These are phyloP conservation scores for Eubasilissa regina DNA, from an alignment of 1,140 invertebrate species.

Conservation along the genomic window DNA sequence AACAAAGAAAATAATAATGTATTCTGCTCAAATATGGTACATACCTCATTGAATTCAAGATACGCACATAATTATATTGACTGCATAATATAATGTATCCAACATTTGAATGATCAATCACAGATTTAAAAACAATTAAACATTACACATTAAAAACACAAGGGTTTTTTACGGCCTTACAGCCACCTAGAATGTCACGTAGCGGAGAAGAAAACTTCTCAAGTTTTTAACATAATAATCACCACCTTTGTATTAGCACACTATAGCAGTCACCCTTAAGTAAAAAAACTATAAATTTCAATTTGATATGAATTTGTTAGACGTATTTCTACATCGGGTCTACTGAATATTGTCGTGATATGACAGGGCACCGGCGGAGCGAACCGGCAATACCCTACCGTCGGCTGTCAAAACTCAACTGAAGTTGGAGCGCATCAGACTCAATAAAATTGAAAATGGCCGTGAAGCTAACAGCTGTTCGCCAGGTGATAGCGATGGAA, in stretches of 20 bases:
- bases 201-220: conserved; percentile 12
- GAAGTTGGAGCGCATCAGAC: conserved; percentile 17
- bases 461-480: conserved; percentile 25
- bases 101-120: not conserved
- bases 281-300: not conserved
- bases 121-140: conserved; percentile 28
- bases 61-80: not conserved
- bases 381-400: not conserved
- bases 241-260: not conserved
- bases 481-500: not conserved
- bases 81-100: not conserved
- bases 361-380: conserved; percentile 6
- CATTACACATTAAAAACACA: not conserved
- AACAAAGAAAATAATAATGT: conserved; percentile 4
- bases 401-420: conserved; percentile 4
- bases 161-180: not conserved
- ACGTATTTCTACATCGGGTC: conserved; percentile 10
- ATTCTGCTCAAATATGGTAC: not conserved
- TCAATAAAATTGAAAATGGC: conserved; percentile 22
- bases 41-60: conserved; percentile 12
- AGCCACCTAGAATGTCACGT: conserved; percentile 5
- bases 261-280: conserved; percentile 22
- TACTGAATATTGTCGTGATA: conserved; percentile 28
- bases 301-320: conserved; percentile 10
- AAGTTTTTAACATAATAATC: not conserved